Base-by-base conservation (phyloP, 1,140 invertebrate species). In the Heliconius eleuchia region DNA sequence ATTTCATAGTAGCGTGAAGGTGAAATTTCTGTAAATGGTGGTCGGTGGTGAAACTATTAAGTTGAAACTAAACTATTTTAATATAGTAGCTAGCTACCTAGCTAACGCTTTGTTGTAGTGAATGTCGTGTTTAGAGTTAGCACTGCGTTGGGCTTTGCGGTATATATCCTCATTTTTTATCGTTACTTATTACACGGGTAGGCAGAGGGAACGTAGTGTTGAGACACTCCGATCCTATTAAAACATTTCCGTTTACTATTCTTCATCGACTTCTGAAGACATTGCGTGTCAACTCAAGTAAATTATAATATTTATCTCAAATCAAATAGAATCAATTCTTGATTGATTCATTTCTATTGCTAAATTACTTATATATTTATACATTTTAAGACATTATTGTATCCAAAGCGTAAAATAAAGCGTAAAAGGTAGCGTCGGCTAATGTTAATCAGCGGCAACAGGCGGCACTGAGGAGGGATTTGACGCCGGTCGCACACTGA, bases 381-480 rank as follows among this genome's bases (percentile, higher is more conserved):
- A 57, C 55, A 30, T 66, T 66, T 66, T 30, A 30, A 27, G 16
- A 16, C 0, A 60, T 11, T 2, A 23, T 30, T 30, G 27, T 5
- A 30, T 30, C 9, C 60, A 16, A 66, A 11, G 23, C 27, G 23
- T 66, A 66, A 66, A 66, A 30, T 27, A 66, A 13, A 23, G 23
- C 23, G 23, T 23, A 23, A 23, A 23, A 66, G 60, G 55, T 42
- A 78, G 46, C 34, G 77, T 34, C 72, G 23, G 55, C 72, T 78
- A 78, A 78, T 50, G 72, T 55, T 74, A 78, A 78, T 78, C 55
- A 66, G 46, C 46, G 55, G 77, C 77, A 78, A 78, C 72, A 78
- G 77, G 73, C 72, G 71, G 73, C 72, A 37, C 19, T 55, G 76
- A 55, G 57, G 46, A 19, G 76, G 70, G 76, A 72, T 77, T 77